These are phyloP conservation scores for Cephalotes varians DNA, from an alignment of 2,888 invertebrate genomes.

Conservation along the genomic window DNA sequence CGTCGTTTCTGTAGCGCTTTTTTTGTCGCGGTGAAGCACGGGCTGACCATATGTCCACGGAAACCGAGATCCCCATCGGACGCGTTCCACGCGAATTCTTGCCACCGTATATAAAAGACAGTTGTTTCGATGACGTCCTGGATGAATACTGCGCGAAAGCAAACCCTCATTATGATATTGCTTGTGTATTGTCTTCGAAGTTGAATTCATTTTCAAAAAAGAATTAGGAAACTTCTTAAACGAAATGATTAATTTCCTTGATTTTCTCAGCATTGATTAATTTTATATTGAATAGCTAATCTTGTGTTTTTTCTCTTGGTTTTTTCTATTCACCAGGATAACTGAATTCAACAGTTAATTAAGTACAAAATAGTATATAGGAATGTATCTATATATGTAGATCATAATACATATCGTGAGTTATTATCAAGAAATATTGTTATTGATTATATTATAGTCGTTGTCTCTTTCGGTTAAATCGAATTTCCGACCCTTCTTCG, in stretches of 20 bases:
- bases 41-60: constrained; percentile 83
- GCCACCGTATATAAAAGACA: constrained; percentile 17
- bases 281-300: neutral
- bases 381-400: neutral
- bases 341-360: neutral
- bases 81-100: constrained; percentile 45
- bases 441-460: neutral
- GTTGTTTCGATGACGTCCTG: constrained; percentile 30
- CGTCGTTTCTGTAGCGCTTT: constrained; percentile 84
- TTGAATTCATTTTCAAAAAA: neutral
- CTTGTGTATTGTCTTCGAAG: neutral
- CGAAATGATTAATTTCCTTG: neutral
- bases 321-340: too few relatives aligned
- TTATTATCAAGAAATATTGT: constrained; percentile 2
- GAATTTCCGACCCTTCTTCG: constrained; percentile 1
- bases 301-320: too few relatives aligned
- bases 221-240: neutral
- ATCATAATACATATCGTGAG: neutral
- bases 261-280: neutral
- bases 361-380: neutral
- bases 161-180: neutral
- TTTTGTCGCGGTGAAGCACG: constrained; percentile 78
- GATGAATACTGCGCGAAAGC: neutral
- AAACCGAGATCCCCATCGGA: constrained; percentile 71
- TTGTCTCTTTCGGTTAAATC: constrained; percentile 10